phyloP scores from a whole-genome alignment of 2,113 vertebrate genomes.

The Peromyscus californicus region DNA sequence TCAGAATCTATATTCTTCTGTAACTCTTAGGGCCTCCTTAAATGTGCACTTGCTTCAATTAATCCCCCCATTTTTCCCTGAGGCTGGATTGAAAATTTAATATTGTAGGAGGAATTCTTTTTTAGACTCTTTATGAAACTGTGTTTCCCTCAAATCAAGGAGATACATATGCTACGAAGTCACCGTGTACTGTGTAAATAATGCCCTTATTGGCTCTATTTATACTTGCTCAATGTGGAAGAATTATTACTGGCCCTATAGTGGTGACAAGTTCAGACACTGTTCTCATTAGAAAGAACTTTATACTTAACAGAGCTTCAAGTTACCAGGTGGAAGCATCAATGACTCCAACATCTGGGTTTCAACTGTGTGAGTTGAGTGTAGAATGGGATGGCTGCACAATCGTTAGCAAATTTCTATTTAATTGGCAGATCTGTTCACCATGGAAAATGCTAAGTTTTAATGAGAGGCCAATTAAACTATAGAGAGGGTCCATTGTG shows the following conservation, averaged over 20 bases:
- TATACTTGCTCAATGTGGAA: conserved; percentile 72
- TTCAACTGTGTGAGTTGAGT: conserved; percentile 79
- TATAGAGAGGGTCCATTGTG: conserved; percentile 7
- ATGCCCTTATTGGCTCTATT: conserved; percentile 75
- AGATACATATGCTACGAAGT: conserved; percentile 34
- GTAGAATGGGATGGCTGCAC: conserved; percentile 59
- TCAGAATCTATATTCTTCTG: neutral
- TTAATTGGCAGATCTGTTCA: conserved; percentile 82
- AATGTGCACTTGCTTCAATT: neutral
- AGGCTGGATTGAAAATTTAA: conserved; percentile 13
- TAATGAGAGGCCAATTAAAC: conserved; percentile 69
- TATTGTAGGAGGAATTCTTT: conserved; percentile 18
- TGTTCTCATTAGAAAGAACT: conserved; percentile 81
- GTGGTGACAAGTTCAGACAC: conserved; percentile 76
- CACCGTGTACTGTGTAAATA: conserved; percentile 73
- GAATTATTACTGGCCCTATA: conserved; percentile 83
- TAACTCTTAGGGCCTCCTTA: conserved; percentile 22
- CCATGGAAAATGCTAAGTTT: conserved; percentile 81
- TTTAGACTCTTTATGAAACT: conserved; percentile 37
- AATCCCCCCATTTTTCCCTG: neutral
- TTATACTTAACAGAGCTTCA: conserved; percentile 80
- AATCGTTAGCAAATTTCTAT: conserved; percentile 80
- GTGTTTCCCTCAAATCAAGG: conserved; percentile 71
- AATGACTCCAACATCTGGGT: conserved; percentile 86
- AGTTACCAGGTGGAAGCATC: conserved; percentile 81